Conservation (phyloP, 1,140 invertebrate genomes). For the Ladona fulva region DNA sequence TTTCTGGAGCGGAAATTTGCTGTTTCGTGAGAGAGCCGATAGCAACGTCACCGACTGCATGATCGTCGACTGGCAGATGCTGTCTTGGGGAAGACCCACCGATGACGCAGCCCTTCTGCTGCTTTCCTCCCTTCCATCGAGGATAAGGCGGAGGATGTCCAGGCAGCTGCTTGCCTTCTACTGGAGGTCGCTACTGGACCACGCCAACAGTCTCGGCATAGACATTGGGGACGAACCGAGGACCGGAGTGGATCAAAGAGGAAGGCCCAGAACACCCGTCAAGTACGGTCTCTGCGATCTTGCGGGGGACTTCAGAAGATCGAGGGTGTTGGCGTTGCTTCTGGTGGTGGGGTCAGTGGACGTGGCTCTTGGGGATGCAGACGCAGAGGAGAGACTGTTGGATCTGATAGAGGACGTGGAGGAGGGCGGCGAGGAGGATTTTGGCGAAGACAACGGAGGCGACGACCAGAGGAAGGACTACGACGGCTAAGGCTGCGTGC, state of each 20-base stretch:
- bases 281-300: slow-evolving; percentile 46
- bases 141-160: slow-evolving; percentile 51
- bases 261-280: slow-evolving; percentile 45
- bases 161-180: slow-evolving; percentile 53
- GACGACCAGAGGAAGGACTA: not conserved
- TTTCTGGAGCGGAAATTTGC: slow-evolving; percentile 73
- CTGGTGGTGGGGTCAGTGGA: slow-evolving; percentile 72
- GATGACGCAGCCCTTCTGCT: slow-evolving; percentile 69
- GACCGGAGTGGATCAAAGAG: slow-evolving; percentile 40
- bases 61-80: slow-evolving; percentile 77
- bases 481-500: not conserved
- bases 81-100: slow-evolving; percentile 63
- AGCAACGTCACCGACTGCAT: slow-evolving; percentile 43
- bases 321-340: slow-evolving; percentile 60
- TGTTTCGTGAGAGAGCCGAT: slow-evolving; percentile 49
- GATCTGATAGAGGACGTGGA: slow-evolving; percentile 50
- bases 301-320: slow-evolving; percentile 54
- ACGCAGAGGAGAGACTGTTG: slow-evolving; percentile 57
- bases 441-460: not conserved
- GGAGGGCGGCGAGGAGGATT: slow-evolving; percentile 37
- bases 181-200: slow-evolving; percentile 48
- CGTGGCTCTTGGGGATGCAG: slow-evolving; percentile 54
- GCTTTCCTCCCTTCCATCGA: slow-evolving; percentile 63
- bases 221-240: slow-evolving; percentile 49
- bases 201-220: slow-evolving; percentile 45